Conservation (phyloP, 2,797 vertebrate species). For the Chanos chanos region DNA sequence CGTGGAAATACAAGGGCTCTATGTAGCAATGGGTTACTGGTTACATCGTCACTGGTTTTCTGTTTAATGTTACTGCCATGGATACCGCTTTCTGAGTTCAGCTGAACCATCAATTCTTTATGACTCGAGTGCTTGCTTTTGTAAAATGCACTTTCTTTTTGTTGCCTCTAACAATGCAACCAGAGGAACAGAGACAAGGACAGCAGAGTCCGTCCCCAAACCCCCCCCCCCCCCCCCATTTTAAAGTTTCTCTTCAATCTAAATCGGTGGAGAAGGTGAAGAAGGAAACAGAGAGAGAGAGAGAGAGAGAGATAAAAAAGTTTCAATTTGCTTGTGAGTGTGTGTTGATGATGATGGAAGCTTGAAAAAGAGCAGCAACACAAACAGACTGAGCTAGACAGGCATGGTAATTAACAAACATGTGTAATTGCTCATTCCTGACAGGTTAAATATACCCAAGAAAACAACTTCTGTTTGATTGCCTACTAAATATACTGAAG, state of each 20-base stretch:
- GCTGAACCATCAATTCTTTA: constrained; percentile 73
- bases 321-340: constrained; percentile 68
- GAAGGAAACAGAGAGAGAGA: constrained; percentile 28
- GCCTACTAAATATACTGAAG: constrained; percentile 59
- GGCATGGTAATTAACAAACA: constrained; percentile 81
- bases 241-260: background rate
- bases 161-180: constrained; percentile 55
- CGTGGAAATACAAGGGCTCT: constrained; percentile 64
- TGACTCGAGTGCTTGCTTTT: constrained; percentile 67
- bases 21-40: constrained; percentile 74
- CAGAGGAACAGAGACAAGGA: constrained; percentile 60
- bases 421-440: constrained; percentile 80
- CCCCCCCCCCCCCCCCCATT: background rate
- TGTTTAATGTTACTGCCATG: constrained; percentile 79
- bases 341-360: constrained; percentile 66
- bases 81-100: constrained; percentile 68
- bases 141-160: constrained; percentile 46
- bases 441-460: constrained; percentile 75
- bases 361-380: constrained; percentile 67
- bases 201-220: constrained; percentile 47
- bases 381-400: constrained; percentile 77
- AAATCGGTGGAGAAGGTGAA: background rate
- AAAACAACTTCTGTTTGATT: constrained; percentile 74
- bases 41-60: constrained; percentile 65
- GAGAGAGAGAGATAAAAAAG: constrained; percentile 55